Base-by-base conservation (phyloP, 2,888 invertebrate species). In the Campoplex nolae region DNA sequence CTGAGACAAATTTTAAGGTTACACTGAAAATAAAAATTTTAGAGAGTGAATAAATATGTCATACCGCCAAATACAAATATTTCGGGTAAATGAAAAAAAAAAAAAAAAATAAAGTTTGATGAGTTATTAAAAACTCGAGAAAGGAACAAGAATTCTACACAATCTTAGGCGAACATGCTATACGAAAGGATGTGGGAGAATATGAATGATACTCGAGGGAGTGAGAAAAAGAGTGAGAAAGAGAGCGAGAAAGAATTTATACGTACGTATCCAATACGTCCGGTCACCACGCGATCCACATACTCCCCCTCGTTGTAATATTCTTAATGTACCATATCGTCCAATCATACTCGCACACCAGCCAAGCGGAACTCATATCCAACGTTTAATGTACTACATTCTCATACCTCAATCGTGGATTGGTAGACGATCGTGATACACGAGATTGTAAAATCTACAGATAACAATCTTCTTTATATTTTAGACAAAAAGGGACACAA, bases 221-320 rank as follows among this genome's bases (percentile, higher is more conserved):
- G 32, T 18, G 23, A 54, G 32, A 54, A 9, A 42, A 23, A 28
- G 35, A 67, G 6, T 6, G 42, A 48, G 89, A 56, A 18, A 42
- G 23, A 68, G 35, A 68, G 28, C 45, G 54, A 45, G 38, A 68
- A 2, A 32, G 32, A 67, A 32, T 28, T 67, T 23, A 75, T 62
- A 76, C 70, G 54, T 76, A 58, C 75, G 71, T 77, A 91, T 90
- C 88, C 90, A 89, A 85, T 87, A 92, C 90, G 91, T 90, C 90
- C 90, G 78, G 85, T 78, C 83, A 87, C 91, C 92, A 92, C 92
- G 91, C 92, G 91, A 92, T 89, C 90, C 42, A 23, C 54, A 45
- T 68, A 56, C 68, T 58, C 71, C n/a, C 32, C 48, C 65, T 45
- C 51, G 38, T 58, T 80, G 74, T 35, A 79, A 82, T 79, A 79